Evolutionary conservation across 2,113 vertebrate species (phyloP).

Genomic region (Bothrops jararaca): DNA sequence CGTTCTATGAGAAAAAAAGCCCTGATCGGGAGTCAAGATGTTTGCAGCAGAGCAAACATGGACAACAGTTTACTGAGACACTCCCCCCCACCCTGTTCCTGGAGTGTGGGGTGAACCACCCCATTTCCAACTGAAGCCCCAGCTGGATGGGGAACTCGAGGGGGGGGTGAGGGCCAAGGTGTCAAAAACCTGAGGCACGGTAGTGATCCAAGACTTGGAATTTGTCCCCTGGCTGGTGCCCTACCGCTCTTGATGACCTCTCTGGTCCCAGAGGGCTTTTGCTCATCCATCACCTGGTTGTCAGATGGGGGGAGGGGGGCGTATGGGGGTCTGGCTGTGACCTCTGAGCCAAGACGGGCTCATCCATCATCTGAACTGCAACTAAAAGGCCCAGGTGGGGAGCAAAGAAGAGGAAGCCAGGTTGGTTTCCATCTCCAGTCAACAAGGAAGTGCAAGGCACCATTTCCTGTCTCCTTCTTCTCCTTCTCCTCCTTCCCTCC

Average conservation of each 20-base stretch:
- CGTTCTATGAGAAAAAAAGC: too few relatives aligned
- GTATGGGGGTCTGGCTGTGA: constrained; percentile 19
- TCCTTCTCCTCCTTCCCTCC: too few relatives aligned
- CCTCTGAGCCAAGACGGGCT: constrained; percentile 17
- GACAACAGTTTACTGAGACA: background rate
- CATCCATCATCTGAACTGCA: constrained; percentile 54
- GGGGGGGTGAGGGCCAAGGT: background rate
- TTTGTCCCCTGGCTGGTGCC: constrained; percentile 3
- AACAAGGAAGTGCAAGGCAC: background rate
- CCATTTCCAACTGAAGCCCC: background rate
- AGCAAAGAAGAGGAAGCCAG: background rate
- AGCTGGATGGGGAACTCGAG: background rate
- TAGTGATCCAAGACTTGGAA: background rate
- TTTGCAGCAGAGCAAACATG: too few relatives aligned
- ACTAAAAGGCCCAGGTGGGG: background rate
- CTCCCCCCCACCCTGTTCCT: background rate
- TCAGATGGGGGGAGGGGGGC: constrained; percentile 7
- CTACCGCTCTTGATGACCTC: background rate
- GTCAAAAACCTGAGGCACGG: background rate
- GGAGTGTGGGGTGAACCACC: background rate
- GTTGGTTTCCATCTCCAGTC: background rate
- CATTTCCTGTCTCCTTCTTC: background rate
- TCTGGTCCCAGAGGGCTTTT: background rate
- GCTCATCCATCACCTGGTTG: constrained; percentile 49
- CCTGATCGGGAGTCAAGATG: background rate